These are phyloP conservation scores for Anorthoa munda DNA, from an alignment of 2,888 invertebrate species.

Conservation along the genomic window DNA sequence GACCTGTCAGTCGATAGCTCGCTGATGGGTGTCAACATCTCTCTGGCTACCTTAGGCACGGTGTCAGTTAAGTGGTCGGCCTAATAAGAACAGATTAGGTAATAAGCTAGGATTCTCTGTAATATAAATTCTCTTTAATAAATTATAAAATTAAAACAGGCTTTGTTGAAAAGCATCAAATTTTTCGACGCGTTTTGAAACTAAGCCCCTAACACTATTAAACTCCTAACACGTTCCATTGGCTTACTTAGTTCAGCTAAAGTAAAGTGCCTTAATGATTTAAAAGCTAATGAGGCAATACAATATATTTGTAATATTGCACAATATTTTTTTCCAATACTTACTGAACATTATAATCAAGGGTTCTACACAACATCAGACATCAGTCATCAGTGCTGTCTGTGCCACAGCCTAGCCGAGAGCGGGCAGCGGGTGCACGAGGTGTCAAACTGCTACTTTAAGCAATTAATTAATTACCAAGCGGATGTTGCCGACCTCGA, in stretches of 20 bases:
- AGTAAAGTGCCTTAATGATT: background rate
- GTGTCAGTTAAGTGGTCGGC: too few relatives aligned
- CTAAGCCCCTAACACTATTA: background rate
- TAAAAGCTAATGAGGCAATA: background rate
- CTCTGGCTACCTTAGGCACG: too few relatives aligned
- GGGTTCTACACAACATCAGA: background rate
- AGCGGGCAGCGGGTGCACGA: slow-evolving; percentile 29
- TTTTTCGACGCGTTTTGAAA: background rate
- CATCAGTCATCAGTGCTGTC: too few relatives aligned
- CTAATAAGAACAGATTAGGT: too few relatives aligned
- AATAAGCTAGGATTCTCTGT: too few relatives aligned
- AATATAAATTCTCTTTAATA: too few relatives aligned
- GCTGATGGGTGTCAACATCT: too few relatives aligned
- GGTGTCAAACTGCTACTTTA: slow-evolving; percentile 60
- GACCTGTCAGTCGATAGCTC: too few relatives aligned
- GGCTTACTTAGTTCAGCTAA: background rate
- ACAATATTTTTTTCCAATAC: too few relatives aligned
- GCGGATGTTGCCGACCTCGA: slow-evolving; percentile 71
- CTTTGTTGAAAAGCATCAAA: background rate
- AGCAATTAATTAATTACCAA: slow-evolving; percentile 66
- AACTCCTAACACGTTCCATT: background rate
- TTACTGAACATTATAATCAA: background rate
- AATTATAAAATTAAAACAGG: background rate
- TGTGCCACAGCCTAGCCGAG: slow-evolving; percentile 1
- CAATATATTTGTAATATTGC: background rate